These are phyloP conservation scores for Enteromius viviparus DNA, from an alignment of 2,797 vertebrate genomes.

Conservation along the genomic window DNA sequence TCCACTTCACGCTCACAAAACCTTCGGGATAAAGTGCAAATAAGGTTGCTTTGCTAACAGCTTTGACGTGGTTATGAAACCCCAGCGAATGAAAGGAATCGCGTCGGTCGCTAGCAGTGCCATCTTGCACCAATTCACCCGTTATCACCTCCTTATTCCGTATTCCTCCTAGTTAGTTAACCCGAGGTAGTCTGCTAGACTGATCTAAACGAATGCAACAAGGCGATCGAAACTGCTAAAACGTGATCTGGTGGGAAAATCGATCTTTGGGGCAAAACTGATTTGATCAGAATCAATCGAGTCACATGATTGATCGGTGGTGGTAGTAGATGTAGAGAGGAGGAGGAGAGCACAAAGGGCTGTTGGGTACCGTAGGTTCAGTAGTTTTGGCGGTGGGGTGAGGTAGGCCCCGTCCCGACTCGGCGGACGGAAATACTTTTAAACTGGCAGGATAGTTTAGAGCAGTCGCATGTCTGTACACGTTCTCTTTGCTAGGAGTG, in stretches of 20 bases:
- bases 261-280: conserved; percentile 21
- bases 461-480: conserved; percentile 61
- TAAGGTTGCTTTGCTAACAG: conserved; percentile 35
- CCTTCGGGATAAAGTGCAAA: conserved; percentile 50
- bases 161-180: neutral
- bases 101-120: neutral
- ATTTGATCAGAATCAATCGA: neutral
- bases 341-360: conserved; percentile 25
- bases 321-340: neutral
- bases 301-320: neutral
- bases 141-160: neutral
- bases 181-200: conserved; percentile 20
- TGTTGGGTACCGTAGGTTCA: conserved; percentile 67
- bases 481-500: conserved; percentile 59
- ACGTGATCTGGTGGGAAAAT: conserved; percentile 3
- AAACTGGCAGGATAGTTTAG: conserved; percentile 76
- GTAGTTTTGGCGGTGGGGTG: conserved; percentile 80
- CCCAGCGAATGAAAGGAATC: neutral
- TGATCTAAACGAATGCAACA: neutral
- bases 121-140: conserved; percentile 20
- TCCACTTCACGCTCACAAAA: conserved; percentile 51
- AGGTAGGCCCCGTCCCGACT: conserved; percentile 80
- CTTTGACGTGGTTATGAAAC: conserved; percentile 34
- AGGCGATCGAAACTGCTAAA: neutral
- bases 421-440: conserved; percentile 64